phyloP scores from a whole-genome alignment of 2,888 invertebrate genomes.

The Volucella zonaria region DNA sequence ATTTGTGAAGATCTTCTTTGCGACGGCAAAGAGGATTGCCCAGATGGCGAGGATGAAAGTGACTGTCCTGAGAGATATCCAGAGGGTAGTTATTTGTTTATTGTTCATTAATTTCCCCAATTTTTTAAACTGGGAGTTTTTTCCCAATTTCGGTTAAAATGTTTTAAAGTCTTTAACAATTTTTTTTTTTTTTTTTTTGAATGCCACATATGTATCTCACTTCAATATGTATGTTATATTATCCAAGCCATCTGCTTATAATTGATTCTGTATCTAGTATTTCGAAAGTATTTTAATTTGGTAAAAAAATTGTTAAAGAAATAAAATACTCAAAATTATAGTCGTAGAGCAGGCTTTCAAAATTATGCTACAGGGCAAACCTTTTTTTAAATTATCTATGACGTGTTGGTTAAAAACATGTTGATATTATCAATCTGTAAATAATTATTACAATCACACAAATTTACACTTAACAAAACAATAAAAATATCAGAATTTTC shows the following conservation, averaged over 20 bases:
- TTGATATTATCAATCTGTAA: slow-evolving; percentile 8
- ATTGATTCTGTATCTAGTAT: no score
- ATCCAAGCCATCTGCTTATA: no score
- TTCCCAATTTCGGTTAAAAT: slow-evolving; percentile 12
- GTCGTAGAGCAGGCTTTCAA: slow-evolving; percentile 7
- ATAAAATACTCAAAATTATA: no score
- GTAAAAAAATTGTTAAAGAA: no score
- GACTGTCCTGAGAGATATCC: slow-evolving; percentile 74
- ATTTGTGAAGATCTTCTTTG: slow-evolving; percentile 80
- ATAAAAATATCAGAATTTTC: background rate
- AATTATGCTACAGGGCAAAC: slow-evolving; percentile 19
- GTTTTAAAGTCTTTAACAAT: slow-evolving; percentile 18
- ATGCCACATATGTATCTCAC: no score
- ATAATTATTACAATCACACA: slow-evolving; percentile 4
- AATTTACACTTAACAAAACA: slow-evolving; percentile 12
- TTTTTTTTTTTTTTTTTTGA: no score
- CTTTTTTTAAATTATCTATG: background rate
- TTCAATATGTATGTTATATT: no score
- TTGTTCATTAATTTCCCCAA: slow-evolving; percentile 3
- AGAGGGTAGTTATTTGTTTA: slow-evolving; percentile 55
- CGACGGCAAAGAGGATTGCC: slow-evolving; percentile 79
- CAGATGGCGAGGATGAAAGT: slow-evolving; percentile 81
- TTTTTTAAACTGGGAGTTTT: slow-evolving; percentile 4
- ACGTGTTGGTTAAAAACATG: background rate
- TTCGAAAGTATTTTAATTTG: no score